These are phyloP conservation scores for Abrostola triplasia DNA, from an alignment of 2,888 invertebrate species.

Conservation along the genomic window DNA sequence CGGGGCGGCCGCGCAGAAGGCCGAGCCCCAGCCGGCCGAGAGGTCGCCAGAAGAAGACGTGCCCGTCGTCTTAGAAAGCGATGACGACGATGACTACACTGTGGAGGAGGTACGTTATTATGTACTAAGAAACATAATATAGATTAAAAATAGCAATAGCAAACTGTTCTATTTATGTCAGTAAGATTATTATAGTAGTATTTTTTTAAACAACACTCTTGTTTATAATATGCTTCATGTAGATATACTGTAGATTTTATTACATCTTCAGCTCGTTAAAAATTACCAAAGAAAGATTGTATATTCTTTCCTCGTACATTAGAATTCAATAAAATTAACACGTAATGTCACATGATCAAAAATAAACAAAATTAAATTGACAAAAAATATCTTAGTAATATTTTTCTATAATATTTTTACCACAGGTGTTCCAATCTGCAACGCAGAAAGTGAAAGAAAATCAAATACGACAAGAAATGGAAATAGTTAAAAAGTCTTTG, in stretches of 20 bases:
- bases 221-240: neutral
- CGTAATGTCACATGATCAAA: too few species aligned
- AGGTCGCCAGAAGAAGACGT: constrained; percentile 1
- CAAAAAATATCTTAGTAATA: too few species aligned
- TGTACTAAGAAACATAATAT: too few species aligned
- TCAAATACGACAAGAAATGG: constrained; percentile 88
- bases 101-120: constrained; percentile 90
- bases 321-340: neutral
- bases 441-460: constrained; percentile 92
- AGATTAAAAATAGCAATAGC: too few species aligned
- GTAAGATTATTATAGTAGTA: too few species aligned
- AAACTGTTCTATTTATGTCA: too few species aligned
- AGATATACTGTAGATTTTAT: neutral
- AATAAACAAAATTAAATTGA: too few species aligned
- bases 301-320: neutral
- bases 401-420: constrained; percentile 16
- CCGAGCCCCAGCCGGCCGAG: constrained; percentile 14
- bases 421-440: constrained; percentile 91
- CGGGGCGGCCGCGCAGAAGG: constrained; percentile 47
- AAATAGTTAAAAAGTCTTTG: constrained; percentile 85
- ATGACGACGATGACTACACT: constrained; percentile 94
- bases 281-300: neutral
- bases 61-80: constrained; percentile 86
- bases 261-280: neutral
- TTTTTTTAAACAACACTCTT: neutral